phyloP scores from a whole-genome alignment of 2,797 vertebrate species.

The Columba guinea region DNA sequence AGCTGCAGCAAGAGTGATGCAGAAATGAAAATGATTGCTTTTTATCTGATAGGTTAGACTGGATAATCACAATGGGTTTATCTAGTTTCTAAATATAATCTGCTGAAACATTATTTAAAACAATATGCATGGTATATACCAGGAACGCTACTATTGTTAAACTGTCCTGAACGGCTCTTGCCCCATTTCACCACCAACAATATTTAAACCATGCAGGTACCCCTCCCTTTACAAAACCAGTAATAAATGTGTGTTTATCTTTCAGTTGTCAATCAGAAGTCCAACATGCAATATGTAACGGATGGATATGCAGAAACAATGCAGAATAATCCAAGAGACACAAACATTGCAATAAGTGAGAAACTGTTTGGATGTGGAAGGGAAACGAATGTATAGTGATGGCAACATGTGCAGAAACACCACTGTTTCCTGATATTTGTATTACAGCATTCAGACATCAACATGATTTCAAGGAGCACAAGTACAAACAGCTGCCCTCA shows the following conservation, averaged over 20 bases:
- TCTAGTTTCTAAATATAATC: background rate
- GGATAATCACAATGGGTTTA: background rate
- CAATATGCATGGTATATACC: accelerated
- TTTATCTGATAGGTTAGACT: background rate
- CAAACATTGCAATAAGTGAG: background rate
- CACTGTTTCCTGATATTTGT: background rate
- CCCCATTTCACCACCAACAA: background rate
- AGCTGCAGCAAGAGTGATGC: background rate
- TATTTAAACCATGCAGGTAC: background rate
- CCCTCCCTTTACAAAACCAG: background rate
- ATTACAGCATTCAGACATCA: background rate
- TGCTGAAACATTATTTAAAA: background rate
- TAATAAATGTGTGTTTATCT: background rate
- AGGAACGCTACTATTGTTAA: background rate
- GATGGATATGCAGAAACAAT: background rate
- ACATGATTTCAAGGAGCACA: background rate
- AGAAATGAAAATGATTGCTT: background rate
- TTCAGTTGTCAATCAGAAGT: conserved; percentile 49
- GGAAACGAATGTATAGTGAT: conserved; percentile 56
- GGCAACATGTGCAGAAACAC: background rate
- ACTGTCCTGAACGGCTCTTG: background rate
- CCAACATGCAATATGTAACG: conserved; percentile 48
- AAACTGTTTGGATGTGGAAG: background rate
- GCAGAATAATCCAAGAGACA: background rate
- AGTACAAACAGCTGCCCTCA: background rate